A percentile compares a stretch with the other conserved stretches of the same genome.
Conservation (phyloP, 2,888 invertebrate genomes). For the Parascotia fuliginaria region DNA sequence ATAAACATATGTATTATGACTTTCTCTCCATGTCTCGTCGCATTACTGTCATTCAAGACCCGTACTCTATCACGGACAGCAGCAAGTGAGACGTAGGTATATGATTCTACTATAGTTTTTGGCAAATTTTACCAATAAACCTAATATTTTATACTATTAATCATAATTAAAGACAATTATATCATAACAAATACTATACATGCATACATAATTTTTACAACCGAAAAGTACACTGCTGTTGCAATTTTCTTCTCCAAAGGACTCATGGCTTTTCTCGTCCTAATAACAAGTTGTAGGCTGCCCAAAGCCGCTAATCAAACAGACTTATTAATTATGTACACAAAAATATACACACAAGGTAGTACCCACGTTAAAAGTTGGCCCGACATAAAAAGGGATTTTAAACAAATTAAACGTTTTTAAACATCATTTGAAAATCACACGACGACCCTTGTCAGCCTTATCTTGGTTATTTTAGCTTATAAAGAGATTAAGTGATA, state of each 20-base stretch:
- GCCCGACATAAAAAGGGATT: slow-evolving; percentile 40
- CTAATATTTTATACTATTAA: too few species aligned
- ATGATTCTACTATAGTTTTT: too few species aligned
- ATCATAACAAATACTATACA: too few species aligned
- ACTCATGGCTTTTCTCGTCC: background rate
- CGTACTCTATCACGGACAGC: too few species aligned
- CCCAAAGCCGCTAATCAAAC: background rate
- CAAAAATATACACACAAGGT: slow-evolving; percentile 19
- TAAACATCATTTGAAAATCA: slow-evolving; percentile 62
- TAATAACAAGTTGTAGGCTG: background rate
- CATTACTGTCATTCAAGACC: too few species aligned
- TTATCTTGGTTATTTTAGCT: slow-evolving; percentile 56
- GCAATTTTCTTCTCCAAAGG: background rate
- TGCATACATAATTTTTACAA: too few species aligned
- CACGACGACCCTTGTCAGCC: slow-evolving; percentile 65
- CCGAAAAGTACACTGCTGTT: too few species aligned
- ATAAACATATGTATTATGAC: too few species aligned
- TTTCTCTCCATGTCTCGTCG: too few species aligned
- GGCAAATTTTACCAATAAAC: too few species aligned
- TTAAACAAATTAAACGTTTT: slow-evolving; percentile 57
- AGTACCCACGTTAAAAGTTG: slow-evolving; percentile 23
- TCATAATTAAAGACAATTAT: too few species aligned
- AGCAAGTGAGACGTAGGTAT: too few species aligned
- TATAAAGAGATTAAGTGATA: slow-evolving; percentile 62
- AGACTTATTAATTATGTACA: slow-evolving; percentile 4